Percentiles rank a stretch among this genome's conserved stretches.
Conservation (phyloP, 2,797 vertebrate species). For the Acipenser transmontanus region DNA sequence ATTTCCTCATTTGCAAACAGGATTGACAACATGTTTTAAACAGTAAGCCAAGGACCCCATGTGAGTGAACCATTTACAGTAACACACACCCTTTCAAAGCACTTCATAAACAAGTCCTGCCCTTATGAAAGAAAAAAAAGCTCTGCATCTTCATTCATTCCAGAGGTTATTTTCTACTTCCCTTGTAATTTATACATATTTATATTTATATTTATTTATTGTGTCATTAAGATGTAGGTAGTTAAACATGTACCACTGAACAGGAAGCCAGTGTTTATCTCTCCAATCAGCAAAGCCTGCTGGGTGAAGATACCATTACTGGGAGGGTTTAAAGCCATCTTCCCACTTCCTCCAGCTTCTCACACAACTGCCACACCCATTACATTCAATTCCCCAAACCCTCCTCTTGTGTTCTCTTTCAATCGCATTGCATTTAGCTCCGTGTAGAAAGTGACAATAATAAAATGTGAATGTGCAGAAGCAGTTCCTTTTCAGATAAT, state of each 20-base stretch:
- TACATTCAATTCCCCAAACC: constrained; percentile 5
- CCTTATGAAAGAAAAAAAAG: too few species aligned
- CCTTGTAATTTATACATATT: too few species aligned
- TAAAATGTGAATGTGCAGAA: neutral
- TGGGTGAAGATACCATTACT: constrained; percentile 18
- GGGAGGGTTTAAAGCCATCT: constrained; percentile 12
- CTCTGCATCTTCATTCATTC: too few species aligned
- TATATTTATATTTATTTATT: too few species aligned
- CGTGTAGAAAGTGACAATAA: too few species aligned
- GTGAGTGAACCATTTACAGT: too few species aligned
- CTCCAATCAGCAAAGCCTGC: constrained; percentile 21
- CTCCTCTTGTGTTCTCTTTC: neutral
- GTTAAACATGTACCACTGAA: constrained; percentile 3
- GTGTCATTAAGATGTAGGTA: neutral
- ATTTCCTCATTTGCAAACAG: too few species aligned
- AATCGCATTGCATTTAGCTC: neutral
- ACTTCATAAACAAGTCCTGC: too few species aligned
- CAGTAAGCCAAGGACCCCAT: too few species aligned
- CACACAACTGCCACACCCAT: constrained; percentile 6
- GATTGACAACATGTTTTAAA: too few species aligned
- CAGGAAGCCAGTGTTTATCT: constrained; percentile 14
- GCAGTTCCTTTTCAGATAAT: neutral
- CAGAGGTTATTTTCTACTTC: too few species aligned
- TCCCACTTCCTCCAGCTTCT: constrained; percentile 6
- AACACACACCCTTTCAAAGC: too few species aligned